phyloP scores from a whole-genome alignment of 2,797 vertebrate genomes.

The Oreochromis grahami region DNA sequence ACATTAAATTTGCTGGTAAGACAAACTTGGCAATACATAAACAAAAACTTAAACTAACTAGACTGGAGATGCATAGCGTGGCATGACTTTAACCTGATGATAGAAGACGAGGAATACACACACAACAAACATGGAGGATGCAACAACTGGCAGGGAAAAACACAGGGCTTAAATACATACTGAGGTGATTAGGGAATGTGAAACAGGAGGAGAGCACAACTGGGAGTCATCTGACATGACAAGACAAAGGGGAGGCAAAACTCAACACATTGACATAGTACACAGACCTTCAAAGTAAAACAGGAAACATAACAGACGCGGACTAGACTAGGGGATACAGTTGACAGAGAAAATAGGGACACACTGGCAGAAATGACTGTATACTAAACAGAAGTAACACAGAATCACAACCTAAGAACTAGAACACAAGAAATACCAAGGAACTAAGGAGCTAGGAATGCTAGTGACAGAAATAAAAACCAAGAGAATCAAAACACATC shows the following conservation, averaged over 20 bases:
- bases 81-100: neutral
- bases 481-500: neutral
- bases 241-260: neutral
- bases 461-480: neutral
- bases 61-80: neutral
- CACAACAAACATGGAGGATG: rapidly evolving
- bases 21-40: neutral
- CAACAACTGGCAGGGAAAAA: neutral
- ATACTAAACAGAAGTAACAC: neutral
- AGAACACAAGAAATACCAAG: neutral
- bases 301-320: neutral
- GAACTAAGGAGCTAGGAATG: rapidly evolving
- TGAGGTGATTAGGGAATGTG: too few relatives aligned
- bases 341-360: neutral
- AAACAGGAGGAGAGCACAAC: too few relatives aligned
- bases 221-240: neutral
- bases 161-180: too few relatives aligned
- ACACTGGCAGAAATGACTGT: neutral
- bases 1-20: neutral
- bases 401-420: neutral
- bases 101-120: rapidly evolving
- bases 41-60: neutral
- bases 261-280: neutral
- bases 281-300: too few relatives aligned
- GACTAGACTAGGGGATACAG: neutral